Conservation (phyloP, 1,140 invertebrate species). For the Asobara japonica region DNA sequence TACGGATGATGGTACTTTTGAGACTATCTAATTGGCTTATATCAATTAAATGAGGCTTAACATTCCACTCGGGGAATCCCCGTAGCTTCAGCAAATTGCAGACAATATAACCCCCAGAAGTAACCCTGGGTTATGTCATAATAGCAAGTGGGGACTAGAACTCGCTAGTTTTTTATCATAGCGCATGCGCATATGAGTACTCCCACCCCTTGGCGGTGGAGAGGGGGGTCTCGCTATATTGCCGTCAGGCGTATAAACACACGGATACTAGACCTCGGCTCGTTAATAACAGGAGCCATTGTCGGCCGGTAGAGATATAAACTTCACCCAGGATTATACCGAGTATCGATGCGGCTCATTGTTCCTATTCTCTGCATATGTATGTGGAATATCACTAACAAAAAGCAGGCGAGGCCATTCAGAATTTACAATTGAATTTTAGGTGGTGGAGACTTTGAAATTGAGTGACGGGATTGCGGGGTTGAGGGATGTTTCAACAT, state of each 20-base stretch:
- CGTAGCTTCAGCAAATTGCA: conserved; percentile 35
- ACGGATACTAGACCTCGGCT: conserved; percentile 5
- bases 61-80: conserved; percentile 33
- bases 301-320: conserved; percentile 28
- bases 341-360: conserved; percentile 29
- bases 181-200: not conserved
- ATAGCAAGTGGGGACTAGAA: conserved; percentile 1
- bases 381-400: conserved; percentile 9
- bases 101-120: conserved; percentile 31
- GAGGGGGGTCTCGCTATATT: not conserved
- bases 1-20: not conserved
- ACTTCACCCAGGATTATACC: conserved; percentile 30
- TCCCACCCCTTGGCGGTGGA: not conserved
- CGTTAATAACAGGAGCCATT: conserved; percentile 34
- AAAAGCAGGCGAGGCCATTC: conserved; percentile 17
- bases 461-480: not conserved
- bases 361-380: conserved; percentile 4
- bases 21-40: conserved; percentile 27
- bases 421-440: conserved; percentile 20
- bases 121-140: conserved; percentile 20
- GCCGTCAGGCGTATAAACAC: conserved; percentile 7
- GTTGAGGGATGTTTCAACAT: no score
- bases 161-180: not conserved
- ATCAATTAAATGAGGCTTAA: conserved; percentile 43
- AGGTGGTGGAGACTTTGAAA: not conserved